These are phyloP conservation scores for Drosophila meridiana DNA, from an alignment of 2,888 invertebrate species.

Conservation along the genomic window DNA sequence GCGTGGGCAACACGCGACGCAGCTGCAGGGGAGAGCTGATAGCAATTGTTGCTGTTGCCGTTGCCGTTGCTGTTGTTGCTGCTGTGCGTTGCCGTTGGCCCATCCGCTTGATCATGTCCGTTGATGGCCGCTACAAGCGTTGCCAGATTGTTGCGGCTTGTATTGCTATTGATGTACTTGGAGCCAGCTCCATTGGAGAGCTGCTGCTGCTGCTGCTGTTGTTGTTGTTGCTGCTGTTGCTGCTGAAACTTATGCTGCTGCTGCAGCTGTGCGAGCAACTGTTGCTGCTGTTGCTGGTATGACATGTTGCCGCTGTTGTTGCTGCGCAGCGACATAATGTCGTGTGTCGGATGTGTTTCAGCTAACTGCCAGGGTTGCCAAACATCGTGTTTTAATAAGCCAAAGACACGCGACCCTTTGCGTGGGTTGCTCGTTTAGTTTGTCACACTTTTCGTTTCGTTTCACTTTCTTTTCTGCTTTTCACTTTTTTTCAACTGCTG, in stretches of 20 bases:
- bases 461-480: constrained; percentile 59
- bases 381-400: constrained; percentile 55
- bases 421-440: constrained; percentile 62
- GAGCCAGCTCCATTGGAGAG: constrained; percentile 70
- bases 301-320: constrained; percentile 75
- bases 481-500: constrained; percentile 55
- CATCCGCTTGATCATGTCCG: constrained; percentile 70
- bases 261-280: constrained; percentile 73
- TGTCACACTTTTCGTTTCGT: constrained; percentile 39
- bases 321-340: constrained; percentile 83
- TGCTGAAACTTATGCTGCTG: constrained; percentile 76
- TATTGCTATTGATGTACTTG: constrained; percentile 67
- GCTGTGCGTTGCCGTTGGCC: constrained; percentile 5
- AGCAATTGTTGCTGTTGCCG: constrained; percentile 39
- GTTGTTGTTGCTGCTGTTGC: constrained; percentile 65
- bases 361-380: constrained; percentile 29
- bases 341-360: constrained; percentile 26
- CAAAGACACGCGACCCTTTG: constrained; percentile 46
- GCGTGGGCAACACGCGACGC: constrained; percentile 66
- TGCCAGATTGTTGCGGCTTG: constrained; percentile 70
- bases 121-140: constrained; percentile 75
- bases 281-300: constrained; percentile 73
- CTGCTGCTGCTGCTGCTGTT: constrained; percentile 69
- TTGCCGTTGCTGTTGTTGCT: constrained; percentile 25
- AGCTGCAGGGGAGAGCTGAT: constrained; percentile 80